These are phyloP conservation scores for Trichacis sp. DNA, from an alignment of 2,888 invertebrate species.

Conservation along the genomic window DNA sequence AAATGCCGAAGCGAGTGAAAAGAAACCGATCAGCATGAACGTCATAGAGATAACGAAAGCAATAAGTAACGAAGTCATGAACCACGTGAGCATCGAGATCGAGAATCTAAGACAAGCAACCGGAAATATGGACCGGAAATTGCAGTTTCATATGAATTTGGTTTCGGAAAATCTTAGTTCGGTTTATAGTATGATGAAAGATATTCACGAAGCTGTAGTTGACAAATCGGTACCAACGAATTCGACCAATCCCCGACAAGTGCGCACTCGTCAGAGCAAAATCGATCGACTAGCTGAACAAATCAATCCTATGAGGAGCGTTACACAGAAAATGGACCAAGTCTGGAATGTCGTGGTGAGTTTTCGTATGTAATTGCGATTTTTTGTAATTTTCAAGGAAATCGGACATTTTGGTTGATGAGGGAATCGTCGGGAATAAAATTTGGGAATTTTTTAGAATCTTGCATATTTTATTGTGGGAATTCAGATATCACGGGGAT, in stretches of 20 bases:
- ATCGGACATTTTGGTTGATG: too few species aligned
- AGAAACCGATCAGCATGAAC: constrained; percentile 86
- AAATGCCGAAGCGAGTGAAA: constrained; percentile 88
- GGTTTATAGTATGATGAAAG: constrained; percentile 82
- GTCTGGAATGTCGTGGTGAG: constrained; percentile 87
- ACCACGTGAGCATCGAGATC: constrained; percentile 84
- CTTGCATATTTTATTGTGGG: too few species aligned
- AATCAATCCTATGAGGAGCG: constrained; percentile 86
- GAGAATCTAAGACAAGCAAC: constrained; percentile 84
- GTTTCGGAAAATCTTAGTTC: constrained; percentile 86
- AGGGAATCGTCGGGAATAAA: too few species aligned
- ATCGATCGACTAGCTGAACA: constrained; percentile 84
- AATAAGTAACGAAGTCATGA: constrained; percentile 84
- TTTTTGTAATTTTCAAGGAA: too few species aligned
- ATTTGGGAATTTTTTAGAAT: too few species aligned
- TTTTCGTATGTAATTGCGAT: constrained; percentile 7
- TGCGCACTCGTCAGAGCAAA: constrained; percentile 76
- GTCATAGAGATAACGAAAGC: constrained; percentile 86
- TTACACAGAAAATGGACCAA: constrained; percentile 91
- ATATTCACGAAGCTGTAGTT: constrained; percentile 86
- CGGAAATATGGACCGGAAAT: constrained; percentile 82
- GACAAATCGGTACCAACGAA: constrained; percentile 76
- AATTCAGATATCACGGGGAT: too few species aligned
- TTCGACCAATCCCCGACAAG: constrained; percentile 76
- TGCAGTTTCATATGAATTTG: constrained; percentile 87